Base-by-base conservation (phyloP, 2,888 invertebrate species). In the Polylopha cassiicola region DNA sequence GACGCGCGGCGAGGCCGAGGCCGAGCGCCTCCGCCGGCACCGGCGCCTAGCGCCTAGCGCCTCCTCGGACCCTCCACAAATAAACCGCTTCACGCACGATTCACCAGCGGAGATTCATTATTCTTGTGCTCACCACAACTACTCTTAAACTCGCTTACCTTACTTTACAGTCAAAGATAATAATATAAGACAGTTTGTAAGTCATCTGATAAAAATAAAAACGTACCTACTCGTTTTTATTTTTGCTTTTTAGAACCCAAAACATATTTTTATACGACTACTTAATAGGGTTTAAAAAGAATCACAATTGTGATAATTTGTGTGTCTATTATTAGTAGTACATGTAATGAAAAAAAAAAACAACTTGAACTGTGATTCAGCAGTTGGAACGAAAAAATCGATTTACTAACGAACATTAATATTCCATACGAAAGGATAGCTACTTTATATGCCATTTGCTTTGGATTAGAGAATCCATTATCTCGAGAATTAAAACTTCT, bases 21-120 rank as follows among this genome's bases (percentile, higher is more conserved):
- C 61, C 69, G 61, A 53, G 59, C 61, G 60, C 61, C 64, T 59
- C 63, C 61, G 61, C 63, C 63, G 23, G 39, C 34, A 34, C 29
- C 23, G 34, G 24, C 39, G 34, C 34, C 34, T 27, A n/a, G 31
- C 26, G 38, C 31, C 38, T 31, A n/a, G n/a, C 32, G 65, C 66
- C 69, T 69, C 61, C 71, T 71, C 65, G 73, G 79, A 79, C 79
- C 81, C 80, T 85, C 76, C 71, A 69, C 82, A 81, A 82, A 84
- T 81, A 85, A 82, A 82, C 80, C 80, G 78, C 73, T 82, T 85
- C 75, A 84, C 82, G 85, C 81, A 82, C 84, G 82, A 82, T 70
- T 80, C 75, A 58, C 66, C 71, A 69, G 64, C 73, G 69, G 74
- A 80, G 81, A 84, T 84, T 85, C 84, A 82, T 85, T 84, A 82